phyloP scores from a whole-genome alignment of 2,888 invertebrate genomes.

The Caenorhabditis sp. region DNA sequence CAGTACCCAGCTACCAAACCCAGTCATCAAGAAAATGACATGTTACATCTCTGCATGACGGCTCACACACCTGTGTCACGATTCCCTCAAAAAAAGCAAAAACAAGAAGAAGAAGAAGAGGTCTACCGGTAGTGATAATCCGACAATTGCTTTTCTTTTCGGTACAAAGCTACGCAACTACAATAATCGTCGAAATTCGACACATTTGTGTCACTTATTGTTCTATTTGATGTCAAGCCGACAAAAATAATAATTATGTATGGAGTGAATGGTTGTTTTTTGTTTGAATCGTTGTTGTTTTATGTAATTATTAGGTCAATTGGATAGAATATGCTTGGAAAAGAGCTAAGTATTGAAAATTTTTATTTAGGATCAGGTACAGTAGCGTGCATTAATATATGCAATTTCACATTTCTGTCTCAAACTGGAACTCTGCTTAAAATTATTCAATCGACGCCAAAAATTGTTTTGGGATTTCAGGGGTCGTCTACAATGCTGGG shows the following conservation, averaged over 20 bases:
- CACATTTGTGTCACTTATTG: slow-evolving; percentile 5
- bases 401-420: no score
- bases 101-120: not conserved
- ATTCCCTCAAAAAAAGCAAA: not conserved
- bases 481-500: no score
- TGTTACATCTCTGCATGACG: not conserved
- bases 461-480: no score
- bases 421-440: no score
- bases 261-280: no score
- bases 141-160: not conserved
- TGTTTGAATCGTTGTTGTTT: not conserved
- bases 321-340: no score
- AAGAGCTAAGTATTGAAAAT: not conserved
- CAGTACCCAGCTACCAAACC: not conserved
- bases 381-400: no score
- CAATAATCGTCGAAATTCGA: slow-evolving; percentile 3
- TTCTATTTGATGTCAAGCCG: not conserved
- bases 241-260: not conserved
- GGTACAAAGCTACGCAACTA: not conserved
- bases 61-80: not conserved
- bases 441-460: no score
- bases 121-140: not conserved
- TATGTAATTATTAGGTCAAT: not conserved
- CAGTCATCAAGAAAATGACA: not conserved
- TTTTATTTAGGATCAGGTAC: no score